These are phyloP conservation scores for Plagiodera versicolora DNA, from an alignment of 2,888 invertebrate species.

Conservation along the genomic window DNA sequence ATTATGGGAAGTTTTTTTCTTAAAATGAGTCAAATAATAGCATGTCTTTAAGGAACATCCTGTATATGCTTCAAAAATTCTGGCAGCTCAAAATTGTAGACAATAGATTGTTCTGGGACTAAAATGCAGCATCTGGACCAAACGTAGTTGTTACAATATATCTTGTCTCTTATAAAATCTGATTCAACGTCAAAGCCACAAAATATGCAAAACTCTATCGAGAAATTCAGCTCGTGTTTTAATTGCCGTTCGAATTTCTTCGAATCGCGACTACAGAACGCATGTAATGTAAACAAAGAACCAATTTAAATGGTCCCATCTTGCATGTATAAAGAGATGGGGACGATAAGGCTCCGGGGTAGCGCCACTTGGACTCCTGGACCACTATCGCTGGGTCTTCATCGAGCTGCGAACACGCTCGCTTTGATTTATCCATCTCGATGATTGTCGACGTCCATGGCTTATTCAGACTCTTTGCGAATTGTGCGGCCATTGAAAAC, in stretches of 20 bases:
- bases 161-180: background rate
- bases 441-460: slow-evolving; percentile 36
- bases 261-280: slow-evolving; percentile 20
- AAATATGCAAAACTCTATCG: background rate
- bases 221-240: background rate
- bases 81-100: no score
- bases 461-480: slow-evolving; percentile 4
- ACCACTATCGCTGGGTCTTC: slow-evolving; percentile 43
- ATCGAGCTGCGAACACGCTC: slow-evolving; percentile 45
- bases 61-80: no score
- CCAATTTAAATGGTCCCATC: slow-evolving; percentile 48
- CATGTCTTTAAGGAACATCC: no score
- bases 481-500: slow-evolving; percentile 36
- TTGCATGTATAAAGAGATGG: slow-evolving; percentile 46
- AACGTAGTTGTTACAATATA: no score
- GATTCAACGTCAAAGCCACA: background rate
- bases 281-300: slow-evolving; percentile 49
- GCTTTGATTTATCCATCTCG: slow-evolving; percentile 50
- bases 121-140: no score
- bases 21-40: no score
- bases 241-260: slow-evolving; percentile 10
- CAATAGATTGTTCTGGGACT: no score
- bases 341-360: slow-evolving; percentile 37
- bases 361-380: slow-evolving; percentile 44
- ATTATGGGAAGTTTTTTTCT: no score